Evolutionary conservation across 2,888 invertebrate species (phyloP).

Genomic region (Trachelus troglodyta): DNA sequence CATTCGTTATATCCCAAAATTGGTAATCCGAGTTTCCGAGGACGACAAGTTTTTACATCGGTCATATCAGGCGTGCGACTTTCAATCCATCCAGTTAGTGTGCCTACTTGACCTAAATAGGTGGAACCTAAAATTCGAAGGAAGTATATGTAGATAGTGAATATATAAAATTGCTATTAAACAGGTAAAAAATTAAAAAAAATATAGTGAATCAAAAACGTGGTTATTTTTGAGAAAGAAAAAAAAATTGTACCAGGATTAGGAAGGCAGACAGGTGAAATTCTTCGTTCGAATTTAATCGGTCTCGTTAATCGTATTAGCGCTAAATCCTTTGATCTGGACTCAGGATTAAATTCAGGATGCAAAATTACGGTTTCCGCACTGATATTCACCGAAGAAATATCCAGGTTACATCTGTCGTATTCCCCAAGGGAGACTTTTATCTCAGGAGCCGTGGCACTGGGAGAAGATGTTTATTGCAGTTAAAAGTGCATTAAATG

Average conservation of each 20-base stretch:
- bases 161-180: slow-evolving; percentile 3
- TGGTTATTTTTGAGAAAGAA: background rate
- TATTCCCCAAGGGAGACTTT: slow-evolving; percentile 70
- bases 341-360: slow-evolving; percentile 69
- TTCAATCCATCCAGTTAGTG: slow-evolving; percentile 67
- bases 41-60: slow-evolving; percentile 64
- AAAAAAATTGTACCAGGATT: slow-evolving; percentile 51
- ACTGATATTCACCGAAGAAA: slow-evolving; percentile 68
- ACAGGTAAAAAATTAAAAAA: background rate
- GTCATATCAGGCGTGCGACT: slow-evolving; percentile 38
- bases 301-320: slow-evolving; percentile 70
- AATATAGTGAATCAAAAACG: background rate
- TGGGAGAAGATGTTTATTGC: slow-evolving; percentile 16
- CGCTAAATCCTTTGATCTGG: slow-evolving; percentile 72
- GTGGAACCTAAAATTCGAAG: slow-evolving; percentile 54
- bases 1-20: slow-evolving; percentile 67
- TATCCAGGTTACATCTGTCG: slow-evolving; percentile 69
- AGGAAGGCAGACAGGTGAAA: slow-evolving; percentile 73
- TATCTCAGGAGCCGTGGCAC: slow-evolving; percentile 60
- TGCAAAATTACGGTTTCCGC: slow-evolving; percentile 69
- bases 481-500: background rate
- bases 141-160: slow-evolving; percentile 32
- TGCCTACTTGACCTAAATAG: slow-evolving; percentile 69
- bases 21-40: slow-evolving; percentile 69
- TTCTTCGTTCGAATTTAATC: slow-evolving; percentile 67